A percentile compares a stretch with the other conserved stretches of the same genome.
Evolutionary conservation across 2,113 vertebrate species (phyloP).

Genomic region (Coracopsis vasa): DNA sequence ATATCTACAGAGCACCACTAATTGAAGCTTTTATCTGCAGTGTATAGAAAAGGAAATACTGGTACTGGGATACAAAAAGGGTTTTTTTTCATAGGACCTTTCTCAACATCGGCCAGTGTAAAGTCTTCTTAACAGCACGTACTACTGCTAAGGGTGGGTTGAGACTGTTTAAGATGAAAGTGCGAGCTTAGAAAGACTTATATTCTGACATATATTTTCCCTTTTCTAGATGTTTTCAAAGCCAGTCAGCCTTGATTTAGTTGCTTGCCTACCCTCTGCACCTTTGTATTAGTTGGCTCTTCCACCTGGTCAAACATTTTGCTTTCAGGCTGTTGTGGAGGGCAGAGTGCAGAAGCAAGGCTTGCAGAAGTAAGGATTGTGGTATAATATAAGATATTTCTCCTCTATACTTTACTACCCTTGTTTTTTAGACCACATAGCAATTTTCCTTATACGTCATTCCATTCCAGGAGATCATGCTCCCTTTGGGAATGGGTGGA

Average conservation of each 20-base stretch:
- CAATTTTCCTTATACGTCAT: neutral
- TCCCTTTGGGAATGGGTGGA: conserved; percentile 49
- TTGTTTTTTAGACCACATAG: neutral
- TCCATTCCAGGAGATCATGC: neutral
- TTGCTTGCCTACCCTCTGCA: neutral
- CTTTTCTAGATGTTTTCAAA: conserved; percentile 1
- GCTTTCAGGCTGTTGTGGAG: neutral
- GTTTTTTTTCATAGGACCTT: neutral
- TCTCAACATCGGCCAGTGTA: neutral
- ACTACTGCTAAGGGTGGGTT: neutral
- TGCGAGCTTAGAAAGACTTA: neutral
- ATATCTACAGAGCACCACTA: neutral
- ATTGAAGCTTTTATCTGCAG: neutral
- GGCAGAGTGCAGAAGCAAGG: neutral
- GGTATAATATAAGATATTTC: neutral
- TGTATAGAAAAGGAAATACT: neutral
- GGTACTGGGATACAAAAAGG: neutral
- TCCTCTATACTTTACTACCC: neutral
- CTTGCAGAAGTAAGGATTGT: neutral
- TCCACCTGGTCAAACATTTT: neutral
- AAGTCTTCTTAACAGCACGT: neutral
- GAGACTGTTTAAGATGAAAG: neutral
- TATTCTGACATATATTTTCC: neutral
- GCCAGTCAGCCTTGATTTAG: neutral
- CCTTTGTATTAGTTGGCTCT: neutral